phyloP scores from a whole-genome alignment of 2,888 invertebrate species.

The Eutolmus rufibarbis region DNA sequence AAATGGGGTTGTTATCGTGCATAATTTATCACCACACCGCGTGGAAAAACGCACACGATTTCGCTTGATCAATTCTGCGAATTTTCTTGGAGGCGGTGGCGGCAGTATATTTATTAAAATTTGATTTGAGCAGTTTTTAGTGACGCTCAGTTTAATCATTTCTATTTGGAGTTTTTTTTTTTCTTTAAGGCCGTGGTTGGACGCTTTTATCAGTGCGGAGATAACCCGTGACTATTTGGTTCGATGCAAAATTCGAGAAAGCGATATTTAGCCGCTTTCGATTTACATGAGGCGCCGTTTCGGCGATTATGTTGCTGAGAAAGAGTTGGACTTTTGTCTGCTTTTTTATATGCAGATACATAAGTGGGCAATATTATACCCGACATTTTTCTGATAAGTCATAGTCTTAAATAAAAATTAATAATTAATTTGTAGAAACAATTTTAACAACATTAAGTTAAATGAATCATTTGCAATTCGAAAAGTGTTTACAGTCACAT shows the following conservation, averaged over 20 bases:
- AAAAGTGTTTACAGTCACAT: too few species aligned
- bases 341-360: not conserved
- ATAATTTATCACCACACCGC: not conserved
- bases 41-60: not conserved
- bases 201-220: not conserved
- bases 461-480: too few species aligned
- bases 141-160: not conserved
- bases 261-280: not conserved
- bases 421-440: too few species aligned
- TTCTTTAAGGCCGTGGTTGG: not conserved
- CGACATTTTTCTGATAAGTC: too few species aligned
- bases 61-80: not conserved
- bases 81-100: not conserved
- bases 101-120: not conserved
- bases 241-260: not conserved
- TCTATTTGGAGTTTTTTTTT: not conserved
- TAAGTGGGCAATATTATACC: not conserved
- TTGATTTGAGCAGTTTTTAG: not conserved
- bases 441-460: too few species aligned
- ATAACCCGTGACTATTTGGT: not conserved
- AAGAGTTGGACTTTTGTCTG: not conserved
- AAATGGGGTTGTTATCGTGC: conserved; percentile 7
- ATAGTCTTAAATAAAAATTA: not conserved
- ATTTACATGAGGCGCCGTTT: not conserved
- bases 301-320: not conserved